Evolutionary conservation across 1,140 invertebrate species (phyloP).

Genomic region (Drosophila subpulchrella): DNA sequence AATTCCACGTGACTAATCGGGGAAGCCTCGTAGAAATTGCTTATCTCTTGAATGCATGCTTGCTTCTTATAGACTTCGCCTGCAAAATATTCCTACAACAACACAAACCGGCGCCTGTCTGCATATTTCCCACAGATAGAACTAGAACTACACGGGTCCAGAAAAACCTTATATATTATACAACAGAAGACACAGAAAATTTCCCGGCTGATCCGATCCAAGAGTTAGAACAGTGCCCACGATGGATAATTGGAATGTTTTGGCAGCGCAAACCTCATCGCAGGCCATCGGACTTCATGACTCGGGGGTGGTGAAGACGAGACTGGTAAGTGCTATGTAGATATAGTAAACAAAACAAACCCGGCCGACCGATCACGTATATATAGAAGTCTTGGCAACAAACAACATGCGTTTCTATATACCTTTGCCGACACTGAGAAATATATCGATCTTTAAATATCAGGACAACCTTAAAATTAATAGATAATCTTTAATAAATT

Average conservation of each 20-base stretch:
- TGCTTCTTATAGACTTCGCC: constrained; percentile 52
- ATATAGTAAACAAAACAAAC: constrained; percentile 67
- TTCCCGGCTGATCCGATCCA: constrained; percentile 18
- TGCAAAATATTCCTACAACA: constrained; percentile 14
- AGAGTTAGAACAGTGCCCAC: constrained; percentile 6
- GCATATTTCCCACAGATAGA: constrained; percentile 28
- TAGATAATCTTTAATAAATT: too few species aligned
- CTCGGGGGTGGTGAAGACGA: constrained; percentile 59
- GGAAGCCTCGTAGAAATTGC: constrained; percentile 7
- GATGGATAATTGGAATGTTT: constrained; percentile 84
- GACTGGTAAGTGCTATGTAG: constrained; percentile 68
- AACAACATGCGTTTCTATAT: constrained; percentile 7
- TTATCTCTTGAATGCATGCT: constrained; percentile 51
- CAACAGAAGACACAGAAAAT: constrained; percentile 18
- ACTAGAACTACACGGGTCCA: constrained; percentile 24
- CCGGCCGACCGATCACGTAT: constrained; percentile 35
- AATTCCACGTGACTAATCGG: not conserved
- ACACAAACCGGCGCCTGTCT: constrained; percentile 42
- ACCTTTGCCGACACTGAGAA: constrained; percentile 1
- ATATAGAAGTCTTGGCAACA: constrained; percentile 43
- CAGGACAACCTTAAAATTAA: not conserved
- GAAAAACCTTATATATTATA: constrained; percentile 17
- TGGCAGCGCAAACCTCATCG: constrained; percentile 79
- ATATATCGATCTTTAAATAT: not conserved
- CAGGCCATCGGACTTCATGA: constrained; percentile 77